Evolutionary conservation across 2,113 vertebrate genomes (phyloP).

Genomic region (Mastomys coucha): DNA sequence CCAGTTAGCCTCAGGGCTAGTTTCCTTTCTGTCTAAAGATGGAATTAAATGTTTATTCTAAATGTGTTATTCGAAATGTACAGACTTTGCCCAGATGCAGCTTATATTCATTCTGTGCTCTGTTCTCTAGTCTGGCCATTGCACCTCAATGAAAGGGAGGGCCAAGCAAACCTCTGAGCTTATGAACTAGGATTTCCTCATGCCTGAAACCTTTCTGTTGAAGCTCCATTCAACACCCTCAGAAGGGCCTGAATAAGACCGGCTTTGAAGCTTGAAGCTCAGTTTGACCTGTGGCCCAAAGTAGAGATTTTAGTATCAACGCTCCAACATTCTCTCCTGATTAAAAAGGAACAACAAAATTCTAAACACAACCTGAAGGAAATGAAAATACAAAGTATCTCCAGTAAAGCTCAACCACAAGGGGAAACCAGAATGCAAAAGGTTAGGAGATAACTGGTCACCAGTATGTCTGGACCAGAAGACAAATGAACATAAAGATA

Average conservation of each 20-base stretch:
- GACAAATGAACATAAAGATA: constrained; percentile 31
- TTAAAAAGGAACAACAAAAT: not conserved
- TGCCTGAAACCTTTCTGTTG: constrained; percentile 23
- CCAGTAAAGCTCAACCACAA: constrained; percentile 58
- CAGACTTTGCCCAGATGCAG: not conserved
- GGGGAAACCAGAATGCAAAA: constrained; percentile 63
- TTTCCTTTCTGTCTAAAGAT: constrained; percentile 14
- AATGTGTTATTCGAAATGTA: constrained; percentile 35
- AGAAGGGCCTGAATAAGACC: not conserved
- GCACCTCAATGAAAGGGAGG: not conserved
- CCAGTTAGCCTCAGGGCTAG: not conserved
- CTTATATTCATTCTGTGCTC: constrained; percentile 36
- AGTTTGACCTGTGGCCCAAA: constrained; percentile 55
- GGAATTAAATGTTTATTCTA: not conserved
- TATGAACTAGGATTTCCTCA: constrained; percentile 24
- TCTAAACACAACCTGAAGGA: not conserved
- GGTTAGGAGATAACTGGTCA: constrained; percentile 36
- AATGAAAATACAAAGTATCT: constrained; percentile 58
- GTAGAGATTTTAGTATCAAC: not conserved
- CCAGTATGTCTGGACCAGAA: constrained; percentile 51
- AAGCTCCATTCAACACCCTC: constrained; percentile 19
- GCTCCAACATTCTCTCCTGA: constrained; percentile 16
- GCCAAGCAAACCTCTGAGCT: constrained; percentile 24
- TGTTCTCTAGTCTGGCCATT: not conserved
- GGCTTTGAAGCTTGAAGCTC: constrained; percentile 45